Evolutionary conservation across 2,113 vertebrate species (phyloP), one percentile per base, ranked within the genome.

Genomic region (Ellobius talpinus): DNA sequence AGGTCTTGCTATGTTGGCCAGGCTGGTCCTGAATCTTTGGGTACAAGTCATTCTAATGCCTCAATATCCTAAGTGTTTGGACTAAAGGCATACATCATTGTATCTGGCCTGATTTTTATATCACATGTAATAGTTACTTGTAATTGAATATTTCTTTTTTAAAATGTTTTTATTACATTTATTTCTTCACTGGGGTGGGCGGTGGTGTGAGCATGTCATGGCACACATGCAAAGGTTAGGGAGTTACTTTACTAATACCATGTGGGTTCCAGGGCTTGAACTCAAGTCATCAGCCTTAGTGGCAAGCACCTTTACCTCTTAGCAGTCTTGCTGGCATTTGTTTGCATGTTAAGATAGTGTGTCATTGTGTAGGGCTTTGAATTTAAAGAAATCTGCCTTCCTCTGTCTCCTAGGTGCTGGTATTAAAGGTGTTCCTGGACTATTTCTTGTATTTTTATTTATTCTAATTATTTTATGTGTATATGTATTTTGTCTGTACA

Each of bases 131-230:
- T 76, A 78, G 78, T 84, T 94, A 77, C 73, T 94, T 95, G 4
- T 94, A 93, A 66, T 52, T 89, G 79, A 58, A 58, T 50, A 31
- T 42, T 61, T 95, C 3, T 73, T 97, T 97, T 33, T 89, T 19
- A 74, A 39, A 29, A 2, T 84, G 24, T 63, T 85, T 21, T 45
- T 86, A 19, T 47, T 86, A 66, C 61, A 47, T 86, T 47, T 11
- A 31, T 47, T 66, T 65, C 39, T 66, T 66, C 39, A 31, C 3
- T 42, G n/a, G 58, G 39, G 3, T 85, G 42, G 29, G 63, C 1
- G 0, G 26, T 65, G 82, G 5, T 65, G 29, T 45, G 16, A 47
- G 31, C 26, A 33, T 65, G 39, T 42, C 61, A 33, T 33, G 26
- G 63, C 17, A 47, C 5, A 66, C 61, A 45, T 33, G 42, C 13